Evolutionary conservation across 2,888 invertebrate genomes (phyloP).

Genomic region (Athalia cordata): DNA sequence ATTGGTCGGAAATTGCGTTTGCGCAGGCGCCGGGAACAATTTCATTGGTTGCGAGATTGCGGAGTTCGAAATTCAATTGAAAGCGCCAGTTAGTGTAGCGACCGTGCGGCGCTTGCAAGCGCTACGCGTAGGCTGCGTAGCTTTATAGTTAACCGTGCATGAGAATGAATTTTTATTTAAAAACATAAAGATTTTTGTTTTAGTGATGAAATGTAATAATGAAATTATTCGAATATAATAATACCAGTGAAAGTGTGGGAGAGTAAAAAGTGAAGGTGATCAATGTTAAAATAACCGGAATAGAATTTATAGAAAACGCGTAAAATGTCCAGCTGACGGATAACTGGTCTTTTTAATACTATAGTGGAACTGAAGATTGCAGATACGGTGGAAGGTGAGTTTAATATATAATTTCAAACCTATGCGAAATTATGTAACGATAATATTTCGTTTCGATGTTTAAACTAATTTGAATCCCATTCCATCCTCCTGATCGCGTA

Average conservation of each 20-base stretch:
- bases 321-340: constrained; percentile 66
- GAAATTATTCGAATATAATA: constrained; percentile 10
- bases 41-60: constrained; percentile 47
- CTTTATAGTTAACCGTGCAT: constrained; percentile 55
- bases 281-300: constrained; percentile 13
- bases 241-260: constrained; percentile 11
- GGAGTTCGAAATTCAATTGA: constrained; percentile 68
- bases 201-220: background rate
- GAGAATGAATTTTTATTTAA: constrained; percentile 45
- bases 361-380: constrained; percentile 57
- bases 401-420: no score
- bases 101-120: constrained; percentile 65
- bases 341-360: constrained; percentile 56
- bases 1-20: constrained; percentile 54
- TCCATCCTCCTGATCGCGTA: no score
- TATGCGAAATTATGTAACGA: no score
- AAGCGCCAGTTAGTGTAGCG: constrained; percentile 70
- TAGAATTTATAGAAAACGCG: constrained; percentile 16
- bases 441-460: no score
- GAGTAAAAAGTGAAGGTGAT: background rate
- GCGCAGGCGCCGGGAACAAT: constrained; percentile 43
- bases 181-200: background rate
- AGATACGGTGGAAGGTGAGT: constrained; percentile 63
- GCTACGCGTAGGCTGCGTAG: constrained; percentile 65
- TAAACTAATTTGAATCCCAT: no score